Evolutionary conservation across 2,888 invertebrate genomes (phyloP), one percentile per base, ranked within the genome.

Genomic region (Petrolisthes manimaculis): DNA sequence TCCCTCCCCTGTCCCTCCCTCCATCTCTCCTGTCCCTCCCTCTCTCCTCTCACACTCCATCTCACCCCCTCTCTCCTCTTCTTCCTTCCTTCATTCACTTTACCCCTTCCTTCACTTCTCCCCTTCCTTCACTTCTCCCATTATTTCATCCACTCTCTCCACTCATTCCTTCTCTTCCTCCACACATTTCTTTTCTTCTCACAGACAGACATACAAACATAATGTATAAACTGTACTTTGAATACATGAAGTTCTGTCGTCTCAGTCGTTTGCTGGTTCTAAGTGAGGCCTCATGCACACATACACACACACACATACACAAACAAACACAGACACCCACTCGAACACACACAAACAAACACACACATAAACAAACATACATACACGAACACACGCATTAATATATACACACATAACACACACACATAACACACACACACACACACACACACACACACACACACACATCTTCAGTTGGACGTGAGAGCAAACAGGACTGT

Each of bases 1-100:
- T 4, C n/a, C 78, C 37, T 55, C 21, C 78, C 18, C 78, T 78
- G 37, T 53, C 78, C 37, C 78, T 53, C 78, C 37, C 78, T 53
- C 78, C 37, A 24, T 54, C 79, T 54, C 79, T 54, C 54, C 21
- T 55, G 5, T 55, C 6, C 54, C 54, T 55, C 54, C 79, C 54
- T 55, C 54, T 55, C 54, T 55, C 54, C 79, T 79, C 79, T 79
- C 79, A 54, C 79, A 54, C 79, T 79, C 79, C 54, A 53, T 79
- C 79, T 79, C 79, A 54, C 79, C 55, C 79, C 55, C 79, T 79
- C 79, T 54, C 79, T 79, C 79, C 55, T 51, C 51, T 51, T 8
- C 77, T 77, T 51, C 51, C 9, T 75, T 12, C 24, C 5, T 18
- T 21, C 21, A 12, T 53, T 37, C 78, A 5, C 24, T 51, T 53